Evolutionary conservation across 1,140 invertebrate species (phyloP).

Genomic region (Macrosteles quadrilineatus): DNA sequence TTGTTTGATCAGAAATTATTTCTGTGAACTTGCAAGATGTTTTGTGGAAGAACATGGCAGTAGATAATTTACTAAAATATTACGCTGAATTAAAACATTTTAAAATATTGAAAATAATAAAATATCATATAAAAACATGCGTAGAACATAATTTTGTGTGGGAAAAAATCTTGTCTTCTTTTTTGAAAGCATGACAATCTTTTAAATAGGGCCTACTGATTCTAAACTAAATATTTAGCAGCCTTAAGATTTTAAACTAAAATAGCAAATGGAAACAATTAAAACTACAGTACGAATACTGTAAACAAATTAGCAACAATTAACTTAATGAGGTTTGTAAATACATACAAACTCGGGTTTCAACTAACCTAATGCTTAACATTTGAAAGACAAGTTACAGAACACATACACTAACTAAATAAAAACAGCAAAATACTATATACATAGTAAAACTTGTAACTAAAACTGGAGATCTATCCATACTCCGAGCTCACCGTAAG

Average conservation of each 20-base stretch:
- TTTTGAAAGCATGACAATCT: no score
- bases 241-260: no score
- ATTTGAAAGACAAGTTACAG: constrained; percentile 8
- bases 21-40: no score
- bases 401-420: background rate
- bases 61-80: background rate
- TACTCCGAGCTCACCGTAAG: constrained; percentile 92
- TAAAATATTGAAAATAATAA: no score
- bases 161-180: no score
- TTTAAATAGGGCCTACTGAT: no score
- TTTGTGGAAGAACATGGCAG: constrained; percentile 13
- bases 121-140: no score
- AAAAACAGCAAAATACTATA: constrained; percentile 13
- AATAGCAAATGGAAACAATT: background rate
- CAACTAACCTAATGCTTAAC: background rate
- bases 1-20: no score
- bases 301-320: background rate
- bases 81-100: no score
- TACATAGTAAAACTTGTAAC: constrained; percentile 4
- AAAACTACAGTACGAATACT: constrained; percentile 14
- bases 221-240: no score
- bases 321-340: constrained; percentile 4
- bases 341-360: constrained; percentile 7
- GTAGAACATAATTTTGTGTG: no score
- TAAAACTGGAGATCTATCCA: constrained; percentile 57